Conservation (phyloP, 2,113 vertebrate species). For the Pteronura brasiliensis region DNA sequence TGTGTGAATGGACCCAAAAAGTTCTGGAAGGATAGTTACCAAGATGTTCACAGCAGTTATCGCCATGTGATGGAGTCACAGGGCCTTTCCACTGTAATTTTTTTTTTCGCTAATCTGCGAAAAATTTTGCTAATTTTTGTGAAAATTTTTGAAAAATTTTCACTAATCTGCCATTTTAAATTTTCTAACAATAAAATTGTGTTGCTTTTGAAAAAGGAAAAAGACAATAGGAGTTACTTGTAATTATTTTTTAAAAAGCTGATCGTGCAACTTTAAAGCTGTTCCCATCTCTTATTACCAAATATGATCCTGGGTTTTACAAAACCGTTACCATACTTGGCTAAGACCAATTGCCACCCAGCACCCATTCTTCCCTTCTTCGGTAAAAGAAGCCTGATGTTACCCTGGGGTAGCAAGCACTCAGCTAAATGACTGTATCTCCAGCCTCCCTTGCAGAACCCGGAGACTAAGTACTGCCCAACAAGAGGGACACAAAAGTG, state of each 20-base stretch:
- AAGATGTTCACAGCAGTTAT: not conserved
- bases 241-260: not conserved
- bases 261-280: not conserved
- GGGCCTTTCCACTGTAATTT: not conserved
- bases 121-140: no score
- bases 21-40: not conserved
- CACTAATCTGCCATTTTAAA: not conserved
- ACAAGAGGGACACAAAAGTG: rapidly evolving
- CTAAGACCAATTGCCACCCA: not conserved
- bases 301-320: not conserved
- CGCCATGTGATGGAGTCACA: not conserved
- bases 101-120: not conserved
- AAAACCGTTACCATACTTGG: not conserved
- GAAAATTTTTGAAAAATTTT: not conserved
- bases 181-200: not conserved
- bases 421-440: not conserved
- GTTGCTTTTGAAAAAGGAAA: not conserved
- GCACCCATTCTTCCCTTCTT: not conserved
- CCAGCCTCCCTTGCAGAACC: not conserved
- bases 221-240: not conserved
- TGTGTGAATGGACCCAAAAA: not conserved
- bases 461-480: not conserved
- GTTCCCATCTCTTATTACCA: not conserved
- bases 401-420: not conserved
- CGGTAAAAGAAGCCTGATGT: not conserved